Evolutionary conservation across 2,797 vertebrate species (phyloP).

Genomic region (Cynopterus sphinx): DNA sequence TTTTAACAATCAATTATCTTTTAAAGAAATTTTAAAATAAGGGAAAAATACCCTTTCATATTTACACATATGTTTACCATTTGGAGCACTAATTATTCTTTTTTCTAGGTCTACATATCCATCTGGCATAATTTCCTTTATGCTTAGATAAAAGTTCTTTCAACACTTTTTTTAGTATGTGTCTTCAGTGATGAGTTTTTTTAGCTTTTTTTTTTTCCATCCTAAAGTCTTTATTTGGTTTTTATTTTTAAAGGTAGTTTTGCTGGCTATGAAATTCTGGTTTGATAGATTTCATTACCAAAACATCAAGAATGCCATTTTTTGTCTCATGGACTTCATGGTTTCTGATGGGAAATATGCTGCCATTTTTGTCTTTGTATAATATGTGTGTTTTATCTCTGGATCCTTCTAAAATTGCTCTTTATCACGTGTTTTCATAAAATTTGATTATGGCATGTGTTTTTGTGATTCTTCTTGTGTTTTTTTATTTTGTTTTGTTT

Average conservation of each 20-base stretch:
- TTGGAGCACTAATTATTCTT: background rate
- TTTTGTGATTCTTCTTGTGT: background rate
- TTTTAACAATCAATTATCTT: background rate
- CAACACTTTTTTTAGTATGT: background rate
- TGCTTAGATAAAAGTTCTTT: background rate
- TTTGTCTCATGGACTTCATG: background rate
- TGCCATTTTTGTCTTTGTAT: background rate
- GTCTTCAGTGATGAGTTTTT: background rate
- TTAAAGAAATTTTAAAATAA: background rate
- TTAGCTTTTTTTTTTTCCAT: background rate
- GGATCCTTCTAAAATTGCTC: background rate
- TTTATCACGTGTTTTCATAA: background rate
- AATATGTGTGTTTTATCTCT: background rate
- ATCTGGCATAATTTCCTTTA: background rate
- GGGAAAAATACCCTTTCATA: background rate
- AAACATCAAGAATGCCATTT: background rate
- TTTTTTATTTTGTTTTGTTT: background rate
- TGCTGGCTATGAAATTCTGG: background rate
- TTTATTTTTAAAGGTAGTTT: background rate
- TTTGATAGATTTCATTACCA: background rate
- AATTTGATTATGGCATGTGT: background rate
- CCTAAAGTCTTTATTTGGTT: background rate
- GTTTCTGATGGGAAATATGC: background rate
- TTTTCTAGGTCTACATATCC: background rate
- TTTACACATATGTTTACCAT: background rate